These are phyloP conservation scores for Achlya flavicornis DNA, from an alignment of 2,888 invertebrate genomes.

Conservation along the genomic window DNA sequence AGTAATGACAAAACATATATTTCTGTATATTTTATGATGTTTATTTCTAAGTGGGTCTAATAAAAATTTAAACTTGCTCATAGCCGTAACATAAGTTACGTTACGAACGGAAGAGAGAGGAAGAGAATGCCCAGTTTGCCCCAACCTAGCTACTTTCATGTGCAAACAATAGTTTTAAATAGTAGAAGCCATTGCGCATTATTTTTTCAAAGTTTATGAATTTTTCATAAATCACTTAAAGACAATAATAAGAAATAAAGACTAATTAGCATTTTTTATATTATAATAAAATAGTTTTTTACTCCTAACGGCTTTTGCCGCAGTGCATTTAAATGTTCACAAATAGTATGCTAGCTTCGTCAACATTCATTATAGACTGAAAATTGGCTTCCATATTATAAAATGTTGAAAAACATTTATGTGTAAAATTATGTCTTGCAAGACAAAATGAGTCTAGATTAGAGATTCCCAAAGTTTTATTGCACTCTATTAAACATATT, in stretches of 20 bases:
- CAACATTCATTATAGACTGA: not conserved
- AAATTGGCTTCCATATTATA: not conserved
- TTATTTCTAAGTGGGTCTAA: too few relatives aligned
- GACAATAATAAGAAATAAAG: too few relatives aligned
- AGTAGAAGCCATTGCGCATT: too few relatives aligned
- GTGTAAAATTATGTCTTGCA: not conserved
- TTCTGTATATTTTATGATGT: too few relatives aligned
- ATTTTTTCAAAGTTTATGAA: too few relatives aligned
- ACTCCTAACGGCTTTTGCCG: conserved; percentile 34
- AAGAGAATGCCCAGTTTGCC: not conserved
- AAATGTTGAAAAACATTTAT: not conserved
- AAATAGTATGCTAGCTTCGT: conserved; percentile 4
- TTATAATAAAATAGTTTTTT: conserved; percentile 7
- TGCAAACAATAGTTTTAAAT: not conserved
- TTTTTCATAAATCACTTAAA: too few relatives aligned
- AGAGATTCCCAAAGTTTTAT: not conserved
- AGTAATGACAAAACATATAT: too few relatives aligned
- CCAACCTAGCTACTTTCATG: not conserved
- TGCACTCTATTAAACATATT: too few relatives aligned
- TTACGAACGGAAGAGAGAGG: too few relatives aligned
- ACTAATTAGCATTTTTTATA: too few relatives aligned
- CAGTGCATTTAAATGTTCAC: conserved; percentile 3
- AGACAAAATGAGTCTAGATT: not conserved
- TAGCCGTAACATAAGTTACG: too few relatives aligned
- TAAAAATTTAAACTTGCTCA: too few relatives aligned